phyloP scores from a whole-genome alignment of 35 echinoderm and acorn worm species.

The Chiridota heheva region DNA sequence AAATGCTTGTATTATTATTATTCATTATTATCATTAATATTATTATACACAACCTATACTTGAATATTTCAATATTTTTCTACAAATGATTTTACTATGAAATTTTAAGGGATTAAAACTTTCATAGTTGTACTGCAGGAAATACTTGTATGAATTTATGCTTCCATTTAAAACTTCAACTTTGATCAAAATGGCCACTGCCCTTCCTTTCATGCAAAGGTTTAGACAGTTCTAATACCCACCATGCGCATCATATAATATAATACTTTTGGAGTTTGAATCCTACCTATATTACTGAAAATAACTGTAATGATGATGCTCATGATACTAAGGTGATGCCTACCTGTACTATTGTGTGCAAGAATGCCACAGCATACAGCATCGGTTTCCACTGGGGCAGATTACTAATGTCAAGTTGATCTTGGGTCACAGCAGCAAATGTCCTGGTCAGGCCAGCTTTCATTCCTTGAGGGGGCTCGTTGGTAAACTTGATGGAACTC shows the following conservation, averaged over 20 bases:
- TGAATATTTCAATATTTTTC: too few relatives aligned
- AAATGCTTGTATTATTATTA: too few relatives aligned
- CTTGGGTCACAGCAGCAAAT: constrained; percentile 87
- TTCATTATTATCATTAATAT: too few relatives aligned
- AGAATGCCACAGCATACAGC: constrained; percentile 90
- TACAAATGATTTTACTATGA: too few relatives aligned
- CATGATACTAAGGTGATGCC: not conserved
- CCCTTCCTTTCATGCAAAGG: too few relatives aligned
- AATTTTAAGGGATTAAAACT: too few relatives aligned
- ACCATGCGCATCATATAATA: not conserved
- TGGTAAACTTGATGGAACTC: constrained; percentile 99
- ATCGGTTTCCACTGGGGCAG: constrained; percentile 96
- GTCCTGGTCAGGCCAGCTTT: constrained; percentile 98
- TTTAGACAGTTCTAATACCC: too few relatives aligned
- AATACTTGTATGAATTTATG: too few relatives aligned
- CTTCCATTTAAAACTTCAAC: too few relatives aligned
- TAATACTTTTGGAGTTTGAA: not conserved
- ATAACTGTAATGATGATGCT: not conserved
- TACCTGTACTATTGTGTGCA: constrained; percentile 98
- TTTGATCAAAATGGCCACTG: too few relatives aligned
- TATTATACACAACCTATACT: too few relatives aligned
- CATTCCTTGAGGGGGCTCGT: constrained; percentile 98
- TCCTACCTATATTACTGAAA: not conserved
- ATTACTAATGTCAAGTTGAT: constrained; percentile 92
- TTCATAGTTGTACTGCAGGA: too few relatives aligned